Base-by-base conservation (phyloP, 2,888 invertebrate genomes). In the Synergus itoensis region DNA sequence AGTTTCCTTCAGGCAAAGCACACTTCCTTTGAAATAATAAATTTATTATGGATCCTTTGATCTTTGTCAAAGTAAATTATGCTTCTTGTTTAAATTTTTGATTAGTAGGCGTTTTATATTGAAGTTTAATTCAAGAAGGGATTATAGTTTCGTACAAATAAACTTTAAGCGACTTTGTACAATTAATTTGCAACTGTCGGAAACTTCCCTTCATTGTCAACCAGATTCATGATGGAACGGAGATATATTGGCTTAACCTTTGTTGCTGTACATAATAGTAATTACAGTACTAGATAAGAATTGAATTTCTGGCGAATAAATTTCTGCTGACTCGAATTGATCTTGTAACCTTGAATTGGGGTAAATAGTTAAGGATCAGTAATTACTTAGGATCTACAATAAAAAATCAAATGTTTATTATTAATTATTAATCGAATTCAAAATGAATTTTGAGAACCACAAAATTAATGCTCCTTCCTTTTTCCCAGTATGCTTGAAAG, bases 261-360 rank as follows among this genome's bases (percentile, higher is more conserved):
- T 69, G 69, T 69, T 69, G 48, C 48, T 69, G 45, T 8, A 21
- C 69, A 48, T 69, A 69, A 48, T 69, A 69, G 48, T 69, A 69
- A 69, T 69, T 69, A 28, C 48, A 48, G 45, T 16, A 69, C 69
- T 28, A 48, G 69, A 48, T 69, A 69, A 69, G 69, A 69, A 69
- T 69, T 69, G 69, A 69, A 48, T 48, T 69, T 28, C 69, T 45
- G 14, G 16, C 28, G 45, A 69, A 69, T 48, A 69, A 69, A 48
- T 48, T 69, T 69, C 73, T 73, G 73, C 73, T 73, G 69, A 69
- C 21, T 69, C 28, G 18, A 67, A 45, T 48, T 48, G 14, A 53
- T 73, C 5, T 53, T 4, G 11, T 53, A n/a, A 53, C 5, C 28
- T 45, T 9, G n/a, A 48, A 28, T 16, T 36, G 11, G 11, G 12